These are phyloP conservation scores for Eremobia ochroleuca DNA, from an alignment of 2,888 invertebrate genomes.

Conservation along the genomic window DNA sequence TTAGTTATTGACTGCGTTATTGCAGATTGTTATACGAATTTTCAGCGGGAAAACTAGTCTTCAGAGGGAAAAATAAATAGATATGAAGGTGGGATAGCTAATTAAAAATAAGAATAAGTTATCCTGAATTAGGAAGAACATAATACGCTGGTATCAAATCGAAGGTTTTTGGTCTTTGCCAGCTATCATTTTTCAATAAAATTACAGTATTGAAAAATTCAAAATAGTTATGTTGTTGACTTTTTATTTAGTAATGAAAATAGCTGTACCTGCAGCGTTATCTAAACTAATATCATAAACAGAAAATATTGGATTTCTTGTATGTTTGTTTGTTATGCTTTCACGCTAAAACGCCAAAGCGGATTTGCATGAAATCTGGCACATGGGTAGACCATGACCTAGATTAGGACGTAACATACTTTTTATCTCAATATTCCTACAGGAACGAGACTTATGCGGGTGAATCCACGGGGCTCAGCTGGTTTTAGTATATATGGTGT, in stretches of 20 bases:
- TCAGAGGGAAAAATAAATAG: neutral
- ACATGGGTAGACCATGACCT: neutral
- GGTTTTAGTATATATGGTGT: too few relatives aligned
- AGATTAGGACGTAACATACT: neutral
- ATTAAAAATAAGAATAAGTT: neutral
- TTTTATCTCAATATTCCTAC: neutral
- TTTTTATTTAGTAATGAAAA: neutral
- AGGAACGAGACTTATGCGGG: neutral
- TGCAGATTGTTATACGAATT: neutral
- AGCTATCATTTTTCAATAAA: neutral
- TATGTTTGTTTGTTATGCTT: neutral
- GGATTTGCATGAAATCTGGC: neutral
- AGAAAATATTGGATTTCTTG: too few relatives aligned
- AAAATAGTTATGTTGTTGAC: too few relatives aligned
- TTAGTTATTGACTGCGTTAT: neutral
- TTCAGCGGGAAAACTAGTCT: neutral
- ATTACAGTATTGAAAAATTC: neutral
- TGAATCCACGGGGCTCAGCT: neutral
- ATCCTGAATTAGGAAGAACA: too few relatives aligned
- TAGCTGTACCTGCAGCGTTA: neutral
- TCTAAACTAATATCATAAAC: neutral
- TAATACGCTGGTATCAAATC: neutral
- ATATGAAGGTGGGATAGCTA: neutral
- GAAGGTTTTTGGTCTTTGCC: neutral
- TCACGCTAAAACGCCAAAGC: neutral